Base-by-base conservation (phyloP, 1,140 invertebrate genomes). In the Melitaea cinxia region DNA sequence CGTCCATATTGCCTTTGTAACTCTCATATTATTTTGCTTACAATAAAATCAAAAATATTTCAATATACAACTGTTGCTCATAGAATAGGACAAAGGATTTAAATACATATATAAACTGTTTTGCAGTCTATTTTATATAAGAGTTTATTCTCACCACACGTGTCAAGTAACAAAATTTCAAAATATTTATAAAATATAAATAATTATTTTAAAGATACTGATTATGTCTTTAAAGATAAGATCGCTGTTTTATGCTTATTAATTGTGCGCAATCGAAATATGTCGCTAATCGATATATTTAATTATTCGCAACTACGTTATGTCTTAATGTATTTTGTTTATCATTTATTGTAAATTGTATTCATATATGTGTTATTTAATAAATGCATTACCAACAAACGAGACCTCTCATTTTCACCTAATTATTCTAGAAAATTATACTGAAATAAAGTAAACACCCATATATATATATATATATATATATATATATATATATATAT, bases 1-100 rank as follows among this genome's bases (percentile, higher is more conserved):
- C 83, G 83, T 85, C 81, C 83, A 77, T 65, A 54, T 55, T 74
- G 68, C 70, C 77, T 78, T 75, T 74, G 56, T 17, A 42, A 42
- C 14, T 0, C 24, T 23, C n/a, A 28, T 23, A 19, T 57, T 12
- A 6, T 45, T 23, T 42, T 42, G 23, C 23, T 42, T 17, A 56
- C 14, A 56, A 1, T 56, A 6, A 47, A 3, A 47, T 24, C 23
- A 4, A 39, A 56, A 39, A 56, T 42, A 24, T 26, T 30, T 50
- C 66, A 33, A 33, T 14, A 14, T 53, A 17, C 0, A n/a, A 42
- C 26, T 54, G 50, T 37, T 54, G 52, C 52, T 49, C 47, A 28
- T 47, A 63, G 4, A 33, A 63, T 55, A 55, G 55, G 21, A 28
- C 19, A 47, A 15, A 54, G 45, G 7, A 45, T 17, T 19, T 19